Evolutionary conservation across 2,113 vertebrate species (phyloP).

Genomic region (Caretta caretta): DNA sequence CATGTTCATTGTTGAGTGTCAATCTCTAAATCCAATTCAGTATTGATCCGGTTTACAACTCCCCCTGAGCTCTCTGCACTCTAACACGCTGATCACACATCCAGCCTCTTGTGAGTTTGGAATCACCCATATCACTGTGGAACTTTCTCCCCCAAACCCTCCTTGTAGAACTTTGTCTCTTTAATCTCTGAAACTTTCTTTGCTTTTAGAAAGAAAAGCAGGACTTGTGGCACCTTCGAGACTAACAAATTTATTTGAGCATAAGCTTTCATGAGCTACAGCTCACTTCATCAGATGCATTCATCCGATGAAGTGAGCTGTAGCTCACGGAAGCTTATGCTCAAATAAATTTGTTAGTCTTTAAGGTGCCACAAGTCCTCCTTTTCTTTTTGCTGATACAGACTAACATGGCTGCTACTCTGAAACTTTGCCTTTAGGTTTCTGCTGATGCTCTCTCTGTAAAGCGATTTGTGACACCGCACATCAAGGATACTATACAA

Average conservation of each 20-base stretch:
- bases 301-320: too few species aligned
- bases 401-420: too few species aligned
- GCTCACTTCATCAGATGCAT: too few species aligned
- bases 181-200: not conserved
- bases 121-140: not conserved
- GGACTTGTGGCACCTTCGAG: too few species aligned
- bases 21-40: not conserved
- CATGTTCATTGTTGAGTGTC: not conserved
- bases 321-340: too few species aligned
- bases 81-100: not conserved
- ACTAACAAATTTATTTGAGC: too few species aligned
- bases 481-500: not conserved
- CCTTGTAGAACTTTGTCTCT: not conserved
- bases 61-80: not conserved
- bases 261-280: too few species aligned
- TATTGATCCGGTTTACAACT: not conserved
- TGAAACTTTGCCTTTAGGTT: not conserved
- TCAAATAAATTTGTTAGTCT: too few species aligned
- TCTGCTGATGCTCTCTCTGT: not conserved
- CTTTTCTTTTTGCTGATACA: too few species aligned
- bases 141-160: not conserved
- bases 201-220: not conserved
- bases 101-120: rapidly evolving
- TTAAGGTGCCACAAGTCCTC: too few species aligned
- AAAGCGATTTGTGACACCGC: not conserved